Evolutionary conservation across 2,797 vertebrate species (phyloP).

Genomic region (Cyclopterus lumpus): DNA sequence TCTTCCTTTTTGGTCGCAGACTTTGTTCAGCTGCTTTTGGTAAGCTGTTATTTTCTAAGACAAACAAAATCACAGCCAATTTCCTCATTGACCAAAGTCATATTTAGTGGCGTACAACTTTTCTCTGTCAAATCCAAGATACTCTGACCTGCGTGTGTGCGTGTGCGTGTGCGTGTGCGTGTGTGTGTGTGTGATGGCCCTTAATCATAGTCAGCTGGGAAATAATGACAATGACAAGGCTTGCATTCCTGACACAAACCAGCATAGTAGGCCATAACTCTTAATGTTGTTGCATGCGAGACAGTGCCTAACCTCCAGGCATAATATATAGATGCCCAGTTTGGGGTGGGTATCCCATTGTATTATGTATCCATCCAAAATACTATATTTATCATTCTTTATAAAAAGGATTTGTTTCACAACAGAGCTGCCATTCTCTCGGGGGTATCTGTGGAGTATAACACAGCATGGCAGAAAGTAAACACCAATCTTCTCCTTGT

Average conservation of each 20-base stretch:
- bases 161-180: conserved; percentile 22
- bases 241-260: conserved; percentile 76
- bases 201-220: conserved; percentile 85
- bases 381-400: conserved; percentile 63
- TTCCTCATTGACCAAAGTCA: conserved; percentile 34
- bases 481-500: conserved; percentile 78
- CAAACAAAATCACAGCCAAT: conserved; percentile 42
- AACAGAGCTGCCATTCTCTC: conserved; percentile 64
- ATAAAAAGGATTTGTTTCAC: conserved; percentile 57
- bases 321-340: conserved; percentile 56
- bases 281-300: conserved; percentile 68
- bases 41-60: conserved; percentile 36
- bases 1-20: conserved; percentile 17
- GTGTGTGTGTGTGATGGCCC: conserved; percentile 70
- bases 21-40: conserved; percentile 24
- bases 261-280: conserved; percentile 50
- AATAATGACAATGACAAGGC: conserved; percentile 85
- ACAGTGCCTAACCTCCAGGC: conserved; percentile 52
- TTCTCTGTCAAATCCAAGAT: conserved; percentile 8
- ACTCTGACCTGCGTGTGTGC: conserved; percentile 12
- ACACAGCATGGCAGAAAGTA: conserved; percentile 75
- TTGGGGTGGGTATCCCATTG: conserved; percentile 38
- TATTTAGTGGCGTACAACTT: conserved; percentile 31
- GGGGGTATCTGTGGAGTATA: conserved; percentile 65
- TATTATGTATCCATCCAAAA: conserved; percentile 68